These are phyloP conservation scores for Probaryconus sp. DNA, from an alignment of 1,140 invertebrate species.

Conservation along the genomic window DNA sequence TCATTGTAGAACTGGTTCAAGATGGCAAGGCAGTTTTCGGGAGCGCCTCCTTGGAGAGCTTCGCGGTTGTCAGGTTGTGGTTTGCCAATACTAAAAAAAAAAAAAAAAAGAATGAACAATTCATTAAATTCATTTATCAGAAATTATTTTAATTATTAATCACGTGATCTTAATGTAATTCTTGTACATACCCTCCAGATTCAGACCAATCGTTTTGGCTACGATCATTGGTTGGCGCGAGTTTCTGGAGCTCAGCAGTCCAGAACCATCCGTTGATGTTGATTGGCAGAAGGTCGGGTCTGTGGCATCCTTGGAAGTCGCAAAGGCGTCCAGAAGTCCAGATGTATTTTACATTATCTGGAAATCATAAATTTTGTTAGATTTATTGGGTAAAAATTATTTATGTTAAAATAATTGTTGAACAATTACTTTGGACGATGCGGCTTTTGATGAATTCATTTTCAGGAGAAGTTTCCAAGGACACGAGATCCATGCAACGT, in stretches of 20 bases:
- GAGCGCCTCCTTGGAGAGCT: slow-evolving; percentile 85
- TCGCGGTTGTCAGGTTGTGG: slow-evolving; percentile 91
- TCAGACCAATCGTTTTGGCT: slow-evolving; percentile 90
- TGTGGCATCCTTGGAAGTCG: slow-evolving; percentile 90
- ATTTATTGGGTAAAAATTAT: too few species aligned
- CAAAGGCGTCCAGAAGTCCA: slow-evolving; percentile 92
- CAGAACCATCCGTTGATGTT: slow-evolving; percentile 92
- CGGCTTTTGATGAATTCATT: slow-evolving; percentile 89
- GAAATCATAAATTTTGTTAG: too few species aligned
- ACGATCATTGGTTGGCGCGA: slow-evolving; percentile 86
- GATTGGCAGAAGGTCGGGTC: slow-evolving; percentile 86
- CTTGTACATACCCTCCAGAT: slow-evolving; percentile 81
- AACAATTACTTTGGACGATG: slow-evolving; percentile 86
- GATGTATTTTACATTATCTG: slow-evolving; percentile 85
- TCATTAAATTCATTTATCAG: neutral
- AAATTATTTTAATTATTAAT: slow-evolving; percentile 3
- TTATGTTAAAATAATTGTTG: too few species aligned
- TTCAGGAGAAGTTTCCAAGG: slow-evolving; percentile 87
- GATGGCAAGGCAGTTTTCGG: slow-evolving; percentile 88
- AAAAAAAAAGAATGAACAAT: neutral
- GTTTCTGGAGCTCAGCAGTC: slow-evolving; percentile 88
- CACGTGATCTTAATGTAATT: neutral
- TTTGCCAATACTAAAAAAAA: slow-evolving; percentile 80
- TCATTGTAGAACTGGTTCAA: slow-evolving; percentile 92
- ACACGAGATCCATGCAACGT: slow-evolving; percentile 91